Percentiles rank a stretch among this genome's conserved stretches.
These are phyloP conservation scores for Phaethornis superciliosus DNA, from an alignment of 2,113 vertebrate species.

Conservation along the genomic window DNA sequence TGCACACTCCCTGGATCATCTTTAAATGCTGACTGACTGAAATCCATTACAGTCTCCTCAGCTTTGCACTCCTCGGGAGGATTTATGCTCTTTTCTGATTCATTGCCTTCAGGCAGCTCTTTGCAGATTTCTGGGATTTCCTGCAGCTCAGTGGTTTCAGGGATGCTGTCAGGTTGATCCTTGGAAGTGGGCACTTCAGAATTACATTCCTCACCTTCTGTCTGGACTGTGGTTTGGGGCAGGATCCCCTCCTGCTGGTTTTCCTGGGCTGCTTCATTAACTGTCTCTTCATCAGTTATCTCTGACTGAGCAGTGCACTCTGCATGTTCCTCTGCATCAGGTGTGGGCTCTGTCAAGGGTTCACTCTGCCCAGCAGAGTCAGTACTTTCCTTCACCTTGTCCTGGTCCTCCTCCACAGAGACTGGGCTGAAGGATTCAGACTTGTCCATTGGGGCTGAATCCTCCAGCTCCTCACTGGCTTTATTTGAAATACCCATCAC, in stretches of 20 bases:
- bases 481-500: conserved; percentile 24
- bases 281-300: conserved; percentile 14
- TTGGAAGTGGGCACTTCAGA: fast-evolving
- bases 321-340: neutral
- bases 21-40: neutral
- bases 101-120: neutral
- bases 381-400: neutral
- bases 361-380: conserved; percentile 25
- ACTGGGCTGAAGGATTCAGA: neutral
- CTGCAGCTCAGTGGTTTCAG: neutral
- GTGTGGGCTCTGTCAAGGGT: conserved; percentile 44
- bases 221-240: neutral
- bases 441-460: neutral
- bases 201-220: neutral
- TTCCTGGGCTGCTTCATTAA: conserved; percentile 20
- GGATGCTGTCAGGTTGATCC: neutral
- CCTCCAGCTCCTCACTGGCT: neutral
- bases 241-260: conserved; percentile 25
- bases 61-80: conserved; percentile 1
- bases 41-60: neutral
- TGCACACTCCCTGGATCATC: neutral
- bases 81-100: neutral
- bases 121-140: neutral
- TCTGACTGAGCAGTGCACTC: neutral
- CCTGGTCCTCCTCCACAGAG: neutral